Evolutionary conservation across 1,140 invertebrate genomes (phyloP).

Genomic region (Globodera rostochiensis): DNA sequence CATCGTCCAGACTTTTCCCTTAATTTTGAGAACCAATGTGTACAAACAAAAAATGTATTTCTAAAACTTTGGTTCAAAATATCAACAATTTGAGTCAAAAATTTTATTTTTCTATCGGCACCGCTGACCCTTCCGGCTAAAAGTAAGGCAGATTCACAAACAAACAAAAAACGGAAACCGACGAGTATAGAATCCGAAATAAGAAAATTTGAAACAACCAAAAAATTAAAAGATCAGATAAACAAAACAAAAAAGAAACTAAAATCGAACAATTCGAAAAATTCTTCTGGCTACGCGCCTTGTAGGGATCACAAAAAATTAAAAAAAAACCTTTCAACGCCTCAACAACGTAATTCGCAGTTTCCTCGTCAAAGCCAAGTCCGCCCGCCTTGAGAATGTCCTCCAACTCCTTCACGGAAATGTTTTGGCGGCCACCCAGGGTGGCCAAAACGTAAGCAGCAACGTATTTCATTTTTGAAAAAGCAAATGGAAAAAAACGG

Average conservation of each 20-base stretch:
- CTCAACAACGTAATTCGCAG: slow-evolving; percentile 59
- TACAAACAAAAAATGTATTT: background rate
- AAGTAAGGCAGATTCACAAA: too few species aligned
- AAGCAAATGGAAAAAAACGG: too few species aligned
- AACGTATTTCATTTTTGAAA: slow-evolving; percentile 69
- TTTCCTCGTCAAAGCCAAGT: slow-evolving; percentile 59
- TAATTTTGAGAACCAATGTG: background rate
- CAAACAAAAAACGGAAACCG: too few species aligned
- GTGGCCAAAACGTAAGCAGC: slow-evolving; percentile 69
- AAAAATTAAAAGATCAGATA: background rate
- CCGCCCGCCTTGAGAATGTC: slow-evolving; percentile 67
- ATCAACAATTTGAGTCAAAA: background rate
- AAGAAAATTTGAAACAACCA: too few species aligned
- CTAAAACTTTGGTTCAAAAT: too few species aligned
- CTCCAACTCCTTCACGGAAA: slow-evolving; percentile 66
- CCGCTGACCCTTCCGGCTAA: too few species aligned
- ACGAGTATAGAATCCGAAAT: too few species aligned
- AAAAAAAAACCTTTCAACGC: slow-evolving; percentile 50
- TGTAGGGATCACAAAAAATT: too few species aligned
- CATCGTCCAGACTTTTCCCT: slow-evolving; percentile 57
- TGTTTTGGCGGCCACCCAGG: slow-evolving; percentile 67
- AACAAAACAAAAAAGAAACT: background rate
- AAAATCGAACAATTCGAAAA: too few species aligned
- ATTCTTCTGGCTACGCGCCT: too few species aligned
- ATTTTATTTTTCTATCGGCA: background rate